Evolutionary conservation across 2,888 invertebrate species (phyloP).

Genomic region (Meandrusa payeni): DNA sequence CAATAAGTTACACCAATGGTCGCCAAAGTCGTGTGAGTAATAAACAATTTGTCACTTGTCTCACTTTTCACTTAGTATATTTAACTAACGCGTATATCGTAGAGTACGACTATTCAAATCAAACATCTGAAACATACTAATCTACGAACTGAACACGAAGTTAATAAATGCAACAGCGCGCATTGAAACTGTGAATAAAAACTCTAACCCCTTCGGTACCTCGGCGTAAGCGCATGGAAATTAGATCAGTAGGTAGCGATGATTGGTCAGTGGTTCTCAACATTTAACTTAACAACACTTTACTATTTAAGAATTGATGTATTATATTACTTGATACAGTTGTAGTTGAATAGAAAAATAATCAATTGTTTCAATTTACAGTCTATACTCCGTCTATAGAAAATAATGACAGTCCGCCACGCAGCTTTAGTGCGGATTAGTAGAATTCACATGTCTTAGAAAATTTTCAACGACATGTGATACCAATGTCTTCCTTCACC

Average conservation of each 20-base stretch:
- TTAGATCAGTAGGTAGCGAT: slow-evolving; percentile 78
- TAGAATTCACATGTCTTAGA: too few species aligned
- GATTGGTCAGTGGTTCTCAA: slow-evolving; percentile 48
- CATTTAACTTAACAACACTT: too few species aligned
- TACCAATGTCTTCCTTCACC: too few species aligned
- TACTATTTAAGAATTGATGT: too few species aligned
- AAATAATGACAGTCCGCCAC: too few species aligned
- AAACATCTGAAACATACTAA: slow-evolving; percentile 70
- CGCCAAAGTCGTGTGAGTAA: background rate
- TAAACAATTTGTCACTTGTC: background rate
- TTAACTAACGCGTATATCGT: slow-evolving; percentile 17
- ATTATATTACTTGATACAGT: too few species aligned
- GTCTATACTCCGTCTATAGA: too few species aligned
- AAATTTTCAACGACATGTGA: too few species aligned
- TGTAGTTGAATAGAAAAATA: too few species aligned
- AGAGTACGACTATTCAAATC: slow-evolving; percentile 53
- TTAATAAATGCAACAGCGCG: slow-evolving; percentile 71
- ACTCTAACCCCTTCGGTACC: slow-evolving; percentile 67
- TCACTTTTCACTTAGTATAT: slow-evolving; percentile 26
- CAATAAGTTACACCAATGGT: too few species aligned
- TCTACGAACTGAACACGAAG: slow-evolving; percentile 55
- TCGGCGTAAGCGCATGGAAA: slow-evolving; percentile 76
- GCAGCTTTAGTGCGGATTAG: too few species aligned
- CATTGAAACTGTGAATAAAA: slow-evolving; percentile 71
- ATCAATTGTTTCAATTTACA: too few species aligned